Conservation (phyloP, 2,797 vertebrate genomes). For the Danio tinwini region DNA sequence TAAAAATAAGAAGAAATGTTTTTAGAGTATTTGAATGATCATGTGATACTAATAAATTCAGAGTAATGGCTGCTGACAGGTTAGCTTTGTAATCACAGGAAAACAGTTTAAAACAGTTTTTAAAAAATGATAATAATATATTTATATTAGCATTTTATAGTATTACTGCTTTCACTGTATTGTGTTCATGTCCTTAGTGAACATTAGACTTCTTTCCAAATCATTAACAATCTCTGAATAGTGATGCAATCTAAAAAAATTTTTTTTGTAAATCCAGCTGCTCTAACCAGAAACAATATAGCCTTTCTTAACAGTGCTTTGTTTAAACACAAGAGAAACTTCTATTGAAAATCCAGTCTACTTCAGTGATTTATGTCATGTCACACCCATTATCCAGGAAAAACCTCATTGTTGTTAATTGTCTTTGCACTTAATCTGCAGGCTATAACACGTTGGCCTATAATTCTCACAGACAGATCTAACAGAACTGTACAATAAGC, state of each 20-base stretch:
- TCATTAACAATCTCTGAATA: background rate
- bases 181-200: background rate
- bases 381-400: constrained; percentile 5
- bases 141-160: background rate
- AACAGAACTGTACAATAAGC: constrained; percentile 53
- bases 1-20: no score
- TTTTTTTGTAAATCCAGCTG: background rate
- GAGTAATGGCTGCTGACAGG: background rate
- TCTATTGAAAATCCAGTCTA: background rate
- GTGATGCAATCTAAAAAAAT: no score
- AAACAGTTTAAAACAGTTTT: background rate
- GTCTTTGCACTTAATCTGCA: background rate
- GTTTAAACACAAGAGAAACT: background rate
- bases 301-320: background rate
- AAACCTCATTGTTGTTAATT: background rate
- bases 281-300: background rate
- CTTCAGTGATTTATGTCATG: background rate
- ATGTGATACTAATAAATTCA: no score
- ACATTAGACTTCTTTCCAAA: background rate
- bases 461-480: constrained; percentile 34
- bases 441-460: constrained; percentile 1
- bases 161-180: background rate
- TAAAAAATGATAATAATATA: no score
- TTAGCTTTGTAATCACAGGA: background rate
- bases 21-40: background rate